Conservation (phyloP, 2,888 invertebrate species). For the Andrena marginata region DNA sequence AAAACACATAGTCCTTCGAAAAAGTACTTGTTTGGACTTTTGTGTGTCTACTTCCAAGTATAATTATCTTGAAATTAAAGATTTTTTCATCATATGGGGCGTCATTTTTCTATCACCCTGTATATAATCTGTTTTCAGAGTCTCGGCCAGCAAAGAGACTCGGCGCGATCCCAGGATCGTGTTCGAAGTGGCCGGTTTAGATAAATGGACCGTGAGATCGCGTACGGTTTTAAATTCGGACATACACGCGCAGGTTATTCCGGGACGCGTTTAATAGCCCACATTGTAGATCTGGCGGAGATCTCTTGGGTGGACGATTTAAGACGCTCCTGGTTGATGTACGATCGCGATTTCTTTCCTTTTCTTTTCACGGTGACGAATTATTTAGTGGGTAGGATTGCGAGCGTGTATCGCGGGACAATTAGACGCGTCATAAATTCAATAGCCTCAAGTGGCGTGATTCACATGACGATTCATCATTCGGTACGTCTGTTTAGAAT, state of each 20-base stretch:
- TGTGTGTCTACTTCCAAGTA: too few species aligned
- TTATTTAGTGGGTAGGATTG: background rate
- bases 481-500: background rate
- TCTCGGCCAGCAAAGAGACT: constrained; percentile 24
- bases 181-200: constrained; percentile 40
- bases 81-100: too few species aligned
- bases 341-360: background rate
- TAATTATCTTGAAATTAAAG: too few species aligned
- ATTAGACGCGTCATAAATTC: background rate
- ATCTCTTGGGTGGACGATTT: constrained; percentile 19
- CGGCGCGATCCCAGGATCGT: constrained; percentile 12
- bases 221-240: constrained; percentile 35
- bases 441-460: background rate
- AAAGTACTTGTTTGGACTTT: too few species aligned
- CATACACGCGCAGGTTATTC: constrained; percentile 21
- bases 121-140: constrained; percentile 19
- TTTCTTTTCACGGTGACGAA: background rate
- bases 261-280: constrained; percentile 25
- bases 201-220: constrained; percentile 53
- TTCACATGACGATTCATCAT: background rate
- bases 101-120: background rate
- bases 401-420: background rate
- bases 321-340: constrained; percentile 17
- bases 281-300: constrained; percentile 19
- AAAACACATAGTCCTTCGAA: too few species aligned